phyloP scores from a whole-genome alignment of 2,113 vertebrate genomes.

The Plestiodon gilberti region DNA sequence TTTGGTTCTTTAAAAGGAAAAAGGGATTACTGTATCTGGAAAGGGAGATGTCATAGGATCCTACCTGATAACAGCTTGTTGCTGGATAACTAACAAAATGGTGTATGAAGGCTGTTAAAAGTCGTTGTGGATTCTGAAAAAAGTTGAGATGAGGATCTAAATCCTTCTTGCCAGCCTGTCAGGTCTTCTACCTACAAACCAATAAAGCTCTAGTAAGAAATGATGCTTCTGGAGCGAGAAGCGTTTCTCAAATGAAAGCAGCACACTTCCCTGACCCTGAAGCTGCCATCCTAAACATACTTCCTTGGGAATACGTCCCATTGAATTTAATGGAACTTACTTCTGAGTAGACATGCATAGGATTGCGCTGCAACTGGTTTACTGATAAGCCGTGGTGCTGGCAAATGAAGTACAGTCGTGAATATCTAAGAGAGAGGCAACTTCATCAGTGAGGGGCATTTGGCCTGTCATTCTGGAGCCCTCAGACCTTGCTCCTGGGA shows the following conservation, averaged over 20 bases:
- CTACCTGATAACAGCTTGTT: neutral
- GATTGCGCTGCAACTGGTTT: no score
- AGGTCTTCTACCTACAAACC: neutral
- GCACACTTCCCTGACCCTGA: neutral
- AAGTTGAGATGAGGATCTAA: neutral
- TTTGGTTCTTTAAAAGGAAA: neutral
- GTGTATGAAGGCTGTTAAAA: neutral
- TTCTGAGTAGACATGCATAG: no score
- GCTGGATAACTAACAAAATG: neutral
- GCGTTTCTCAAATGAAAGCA: neutral
- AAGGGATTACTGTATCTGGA: neutral
- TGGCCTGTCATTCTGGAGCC: neutral
- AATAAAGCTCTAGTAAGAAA: neutral
- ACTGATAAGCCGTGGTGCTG: neutral
- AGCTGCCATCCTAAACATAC: slow-evolving; percentile 31
- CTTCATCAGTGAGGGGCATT: neutral
- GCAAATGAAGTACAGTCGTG: slow-evolving; percentile 23
- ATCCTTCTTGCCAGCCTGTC: neutral
- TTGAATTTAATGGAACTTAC: no score
- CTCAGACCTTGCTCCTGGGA: no score
- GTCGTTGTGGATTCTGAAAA: neutral
- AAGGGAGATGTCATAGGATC: neutral
- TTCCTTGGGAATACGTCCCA: no score
- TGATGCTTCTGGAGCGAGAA: neutral
- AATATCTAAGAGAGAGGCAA: slow-evolving; percentile 35